A percentile compares a stretch with the other conserved stretches of the same genome.
phyloP scores from a whole-genome alignment of 2,797 vertebrate species.

The Natrix natrix region DNA sequence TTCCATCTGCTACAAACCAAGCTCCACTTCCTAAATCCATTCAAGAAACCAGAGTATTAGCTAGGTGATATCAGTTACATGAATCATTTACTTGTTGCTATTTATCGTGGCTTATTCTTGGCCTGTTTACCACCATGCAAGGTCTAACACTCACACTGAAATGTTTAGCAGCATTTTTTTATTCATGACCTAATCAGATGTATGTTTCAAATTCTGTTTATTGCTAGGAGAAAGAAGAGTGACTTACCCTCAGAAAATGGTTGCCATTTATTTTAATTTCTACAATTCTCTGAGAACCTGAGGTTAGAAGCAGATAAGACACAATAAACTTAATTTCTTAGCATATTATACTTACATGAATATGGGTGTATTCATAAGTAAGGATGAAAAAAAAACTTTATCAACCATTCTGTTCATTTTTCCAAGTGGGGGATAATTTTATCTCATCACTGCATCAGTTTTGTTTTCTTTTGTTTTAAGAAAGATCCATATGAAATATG shows the following conservation, averaged over 20 bases:
- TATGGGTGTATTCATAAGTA: background rate
- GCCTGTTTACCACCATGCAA: constrained; percentile 31
- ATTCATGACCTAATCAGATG: constrained; percentile 15
- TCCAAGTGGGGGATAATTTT: background rate
- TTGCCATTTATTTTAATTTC: background rate
- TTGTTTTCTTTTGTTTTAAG: background rate
- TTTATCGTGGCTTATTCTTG: constrained; percentile 57
- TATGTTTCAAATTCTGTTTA: background rate
- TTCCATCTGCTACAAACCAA: constrained; percentile 51
- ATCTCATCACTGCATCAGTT: background rate
- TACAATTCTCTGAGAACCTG: background rate
- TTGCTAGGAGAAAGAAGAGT: background rate
- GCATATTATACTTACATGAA: background rate
- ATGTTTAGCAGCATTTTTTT: constrained; percentile 10
- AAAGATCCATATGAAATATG: background rate
- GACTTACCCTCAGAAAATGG: background rate
- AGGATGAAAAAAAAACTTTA: background rate
- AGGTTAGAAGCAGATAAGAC: background rate
- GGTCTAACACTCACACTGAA: constrained; percentile 18
- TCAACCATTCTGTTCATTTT: background rate
- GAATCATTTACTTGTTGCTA: constrained; percentile 70
- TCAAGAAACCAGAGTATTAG: constrained; percentile 66
- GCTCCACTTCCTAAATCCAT: constrained; percentile 70
- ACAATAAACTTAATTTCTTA: background rate
- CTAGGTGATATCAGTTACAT: constrained; percentile 69